Base-by-base conservation (phyloP, 2,888 invertebrate species). In the Beris chalybata region DNA sequence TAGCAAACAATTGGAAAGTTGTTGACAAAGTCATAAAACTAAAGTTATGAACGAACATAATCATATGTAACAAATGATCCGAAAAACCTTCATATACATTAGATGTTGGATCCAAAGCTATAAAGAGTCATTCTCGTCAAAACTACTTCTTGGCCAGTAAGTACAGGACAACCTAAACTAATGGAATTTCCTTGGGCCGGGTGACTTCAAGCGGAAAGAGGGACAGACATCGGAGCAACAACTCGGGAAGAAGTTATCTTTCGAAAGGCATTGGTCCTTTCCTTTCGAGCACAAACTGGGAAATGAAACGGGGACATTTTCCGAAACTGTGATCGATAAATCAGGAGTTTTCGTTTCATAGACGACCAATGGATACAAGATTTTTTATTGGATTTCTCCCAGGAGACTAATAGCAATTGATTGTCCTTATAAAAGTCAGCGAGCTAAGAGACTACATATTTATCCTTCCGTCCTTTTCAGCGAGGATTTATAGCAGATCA, bases 61-160 rank as follows among this genome's bases (percentile, higher is more conserved):
- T 61, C 61, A 38, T 61, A 61, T 61, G 61, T 61, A 61, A 61
- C 61, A 61, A 61, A 61, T 61, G 61, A 61, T 61, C 29, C 61
- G 61, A 61, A 61, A 38, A 61, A 61, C 61, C 61, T 52, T 61
- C 61, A 38, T 9, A 38, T 38, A 7, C 38, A 4, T 38, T 38
- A 7, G 38, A 5, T 38, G 22, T 22, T 22, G 22, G 22, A 22
- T 22, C 22, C 9, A 2, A 9, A 38, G 38, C 38, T 38, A 9
- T 38, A 9, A 38, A 38, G 7, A 38, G 7, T 38, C 38, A 9
- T 38, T 9, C 38, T 9, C 38, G 38, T 58, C 44, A 45, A 44
- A 45, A 45, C 58, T 29, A 58, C 45, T 58, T 45, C 45, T 45
- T 44, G 58, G 44, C 58, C 58, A 58, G 45, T 58, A 58, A 58